Base-by-base conservation (phyloP, 1,140 invertebrate genomes). In the Proales similis region DNA sequence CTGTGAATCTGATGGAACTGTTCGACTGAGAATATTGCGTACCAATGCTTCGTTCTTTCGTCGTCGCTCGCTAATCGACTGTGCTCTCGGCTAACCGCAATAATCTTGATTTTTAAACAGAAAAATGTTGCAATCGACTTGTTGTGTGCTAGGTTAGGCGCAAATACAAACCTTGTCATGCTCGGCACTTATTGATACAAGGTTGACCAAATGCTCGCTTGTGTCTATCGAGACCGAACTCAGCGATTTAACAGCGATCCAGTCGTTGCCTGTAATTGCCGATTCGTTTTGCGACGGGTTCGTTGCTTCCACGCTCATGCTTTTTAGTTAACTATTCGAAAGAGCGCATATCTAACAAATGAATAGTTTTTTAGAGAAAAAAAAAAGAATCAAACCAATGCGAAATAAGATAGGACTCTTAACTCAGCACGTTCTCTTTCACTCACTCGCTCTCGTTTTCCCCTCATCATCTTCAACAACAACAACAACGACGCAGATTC, bases 1-100 rank as follows among this genome's bases (percentile, higher is more conserved):
- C 45, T 36, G 45, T 57, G 51, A 42, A 57, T 57, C n/a, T 42
- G 14, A 42, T 43, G 45, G 2, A 57, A 39, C n/a, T 57, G 51
- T 20, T 57, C 36, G 26, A 57, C 33, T 9, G 26, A 29, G 11
- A 30, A 57, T 27, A 57, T 57, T 17, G 36, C 51, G 17, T 42
- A 57, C 51, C 51, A 57, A n/a, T 57, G 51, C 17, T 57, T 57
- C 19, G 33, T 57, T 11, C 45, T 12, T 9, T 14, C 4, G 14
- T 57, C 36, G 27, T 57, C 51, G 17, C 26, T 57, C 12, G 20
- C 51, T 17, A 22, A 11, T 22, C 51, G 36, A 14, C 45, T 57
- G 24, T 57, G 51, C 20, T 57, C 51, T 43, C 51, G 0, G 11
- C 36, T 42, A 9, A 57, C 51, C 27, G 45, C 45, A 19, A 11